Evolutionary conservation across 1,140 invertebrate species (phyloP).

Genomic region (Vollenhovia emeryi): DNA sequence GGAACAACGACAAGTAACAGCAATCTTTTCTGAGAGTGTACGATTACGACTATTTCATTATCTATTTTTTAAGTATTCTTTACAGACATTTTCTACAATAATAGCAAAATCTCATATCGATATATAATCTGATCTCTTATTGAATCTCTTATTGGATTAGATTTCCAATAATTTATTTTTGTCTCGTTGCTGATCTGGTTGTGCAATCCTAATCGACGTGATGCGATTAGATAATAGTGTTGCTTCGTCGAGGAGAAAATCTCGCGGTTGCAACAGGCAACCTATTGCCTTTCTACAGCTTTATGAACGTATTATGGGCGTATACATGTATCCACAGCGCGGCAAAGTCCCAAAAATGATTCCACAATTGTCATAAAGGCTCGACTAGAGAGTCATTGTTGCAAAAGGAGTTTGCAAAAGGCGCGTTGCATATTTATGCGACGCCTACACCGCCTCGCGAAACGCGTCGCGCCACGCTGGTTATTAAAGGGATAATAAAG

Average conservation of each 20-base stretch:
- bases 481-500: conserved; percentile 71
- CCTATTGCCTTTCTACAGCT: not conserved
- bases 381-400: conserved; percentile 21
- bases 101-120: not conserved
- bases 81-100: not conserved
- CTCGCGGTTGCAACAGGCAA: conserved; percentile 1
- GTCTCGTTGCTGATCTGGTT: conserved; percentile 5
- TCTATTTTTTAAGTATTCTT: not conserved
- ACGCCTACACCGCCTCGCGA: conserved; percentile 34
- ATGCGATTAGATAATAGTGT: conserved; percentile 39
- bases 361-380: conserved; percentile 27
- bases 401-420: conserved; percentile 24
- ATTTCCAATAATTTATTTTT: conserved; percentile 3
- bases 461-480: conserved; percentile 8
- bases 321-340: not conserved
- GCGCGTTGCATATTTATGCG: conserved; percentile 26
- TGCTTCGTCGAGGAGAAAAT: conserved; percentile 10
- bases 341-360: conserved; percentile 15
- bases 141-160: not conserved
- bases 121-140: not conserved
- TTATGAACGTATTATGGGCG: not conserved
- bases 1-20: too few relatives aligned
- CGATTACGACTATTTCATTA: not conserved
- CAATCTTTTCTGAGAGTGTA: too few relatives aligned
- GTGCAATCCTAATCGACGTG: conserved; percentile 17